Evolutionary conservation across 2,113 vertebrate species (phyloP).

Genomic region (Manacus vitellinus): DNA sequence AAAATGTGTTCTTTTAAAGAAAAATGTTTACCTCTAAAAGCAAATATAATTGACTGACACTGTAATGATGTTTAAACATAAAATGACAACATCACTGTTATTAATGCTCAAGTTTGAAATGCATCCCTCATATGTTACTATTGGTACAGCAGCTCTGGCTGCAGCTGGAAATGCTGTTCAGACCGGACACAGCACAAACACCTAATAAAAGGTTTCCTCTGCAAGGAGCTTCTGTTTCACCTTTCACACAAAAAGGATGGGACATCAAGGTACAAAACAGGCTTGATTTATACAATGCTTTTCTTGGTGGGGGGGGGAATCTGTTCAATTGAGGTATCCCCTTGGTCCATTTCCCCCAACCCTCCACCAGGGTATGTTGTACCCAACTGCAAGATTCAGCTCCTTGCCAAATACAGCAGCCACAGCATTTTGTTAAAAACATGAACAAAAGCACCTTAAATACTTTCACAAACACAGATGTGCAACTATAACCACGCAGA

Average conservation of each 20-base stretch:
- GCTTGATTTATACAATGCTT: rapidly evolving
- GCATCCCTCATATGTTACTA: neutral
- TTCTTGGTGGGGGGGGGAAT: neutral
- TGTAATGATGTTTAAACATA: neutral
- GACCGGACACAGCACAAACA: neutral
- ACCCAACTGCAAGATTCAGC: neutral
- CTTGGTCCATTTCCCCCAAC: neutral
- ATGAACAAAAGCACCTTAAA: neutral
- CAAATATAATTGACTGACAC: neutral
- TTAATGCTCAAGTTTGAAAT: neutral
- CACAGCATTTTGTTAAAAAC: neutral
- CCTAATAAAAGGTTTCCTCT: neutral
- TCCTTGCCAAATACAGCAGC: neutral
- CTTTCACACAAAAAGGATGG: neutral
- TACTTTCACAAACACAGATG: neutral
- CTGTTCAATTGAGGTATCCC: neutral
- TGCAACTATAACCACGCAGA: neutral
- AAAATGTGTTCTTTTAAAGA: neutral
- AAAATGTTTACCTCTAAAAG: neutral
- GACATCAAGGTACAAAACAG: neutral
- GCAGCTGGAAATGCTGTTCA: neutral
- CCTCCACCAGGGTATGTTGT: rapidly evolving
- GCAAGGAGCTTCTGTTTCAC: neutral
- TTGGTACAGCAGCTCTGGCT: neutral
- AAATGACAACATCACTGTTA: neutral